Percentiles rank a stretch among this genome's conserved stretches.
Evolutionary conservation across 2,888 invertebrate genomes (phyloP).

Genomic region (Formica aserva): DNA sequence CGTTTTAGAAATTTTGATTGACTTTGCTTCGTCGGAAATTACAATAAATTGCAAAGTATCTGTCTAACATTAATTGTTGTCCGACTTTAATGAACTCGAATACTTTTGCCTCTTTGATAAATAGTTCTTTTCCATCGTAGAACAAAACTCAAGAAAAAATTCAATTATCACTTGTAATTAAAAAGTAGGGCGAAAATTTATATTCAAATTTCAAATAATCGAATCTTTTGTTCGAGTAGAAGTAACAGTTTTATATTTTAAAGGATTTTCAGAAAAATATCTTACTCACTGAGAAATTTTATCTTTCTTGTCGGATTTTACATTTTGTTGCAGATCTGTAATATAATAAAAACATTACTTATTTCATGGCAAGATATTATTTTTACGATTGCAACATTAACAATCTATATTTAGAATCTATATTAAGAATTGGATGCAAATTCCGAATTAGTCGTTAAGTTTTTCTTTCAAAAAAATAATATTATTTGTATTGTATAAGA

Average conservation of each 20-base stretch:
- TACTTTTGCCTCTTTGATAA: constrained; percentile 7
- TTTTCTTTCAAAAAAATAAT: neutral
- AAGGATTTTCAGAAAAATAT: neutral
- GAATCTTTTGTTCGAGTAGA: constrained; percentile 15
- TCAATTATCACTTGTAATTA: constrained; percentile 43
- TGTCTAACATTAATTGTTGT: constrained; percentile 14
- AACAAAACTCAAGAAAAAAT: constrained; percentile 31
- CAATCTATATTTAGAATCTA: neutral
- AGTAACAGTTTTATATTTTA: constrained; percentile 29
- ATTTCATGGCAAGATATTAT: neutral
- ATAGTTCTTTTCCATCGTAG: neutral
- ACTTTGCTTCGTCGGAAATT: neutral
- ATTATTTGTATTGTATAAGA: neutral
- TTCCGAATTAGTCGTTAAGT: neutral
- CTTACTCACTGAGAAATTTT: constrained; percentile 11
- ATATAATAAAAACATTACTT: neutral
- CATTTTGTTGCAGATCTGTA: neutral
- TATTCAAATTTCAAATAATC: constrained; percentile 27
- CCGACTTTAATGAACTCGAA: constrained; percentile 16
- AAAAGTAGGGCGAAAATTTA: neutral
- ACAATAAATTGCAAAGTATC: constrained; percentile 11
- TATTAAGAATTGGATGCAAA: neutral
- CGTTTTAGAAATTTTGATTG: constrained; percentile 27
- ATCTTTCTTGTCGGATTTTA: neutral
- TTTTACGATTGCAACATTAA: neutral